A percentile compares a stretch with the other conserved stretches of the same genome.
phyloP scores from a whole-genome alignment of 92 coral and sea anemone genomes.

The Plumapathes pennacea region DNA sequence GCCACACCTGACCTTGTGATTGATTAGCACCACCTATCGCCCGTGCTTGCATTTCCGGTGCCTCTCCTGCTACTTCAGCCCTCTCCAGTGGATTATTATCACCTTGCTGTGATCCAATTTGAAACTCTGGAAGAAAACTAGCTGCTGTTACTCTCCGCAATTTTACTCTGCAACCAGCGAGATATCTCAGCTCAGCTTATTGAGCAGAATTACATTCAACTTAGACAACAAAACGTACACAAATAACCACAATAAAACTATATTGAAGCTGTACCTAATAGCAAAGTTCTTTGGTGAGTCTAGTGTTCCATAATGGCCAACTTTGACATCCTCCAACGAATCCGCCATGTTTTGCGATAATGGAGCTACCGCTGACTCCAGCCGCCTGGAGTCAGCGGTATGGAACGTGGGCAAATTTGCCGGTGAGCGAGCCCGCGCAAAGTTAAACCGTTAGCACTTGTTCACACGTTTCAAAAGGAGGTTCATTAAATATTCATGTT shows the following conservation, averaged over 20 bases:
- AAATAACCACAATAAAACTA: background rate
- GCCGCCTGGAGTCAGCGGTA: too few relatives aligned
- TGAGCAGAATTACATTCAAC: too few relatives aligned
- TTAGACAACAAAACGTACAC: too few relatives aligned
- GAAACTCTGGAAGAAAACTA: slow-evolving; percentile 84
- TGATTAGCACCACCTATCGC: too few relatives aligned
- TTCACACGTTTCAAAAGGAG: too few relatives aligned
- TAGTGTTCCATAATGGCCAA: slow-evolving; percentile 91
- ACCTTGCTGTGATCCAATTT: slow-evolving; percentile 86
- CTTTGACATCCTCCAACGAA: slow-evolving; percentile 82
- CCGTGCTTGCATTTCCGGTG: slow-evolving; percentile 84
- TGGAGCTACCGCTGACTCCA: too few relatives aligned
- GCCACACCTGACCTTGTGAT: too few relatives aligned
- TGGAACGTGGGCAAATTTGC: too few relatives aligned
- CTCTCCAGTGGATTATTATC: slow-evolving; percentile 65
- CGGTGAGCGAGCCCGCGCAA: too few relatives aligned
- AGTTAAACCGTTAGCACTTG: too few relatives aligned
- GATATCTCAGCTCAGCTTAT: too few relatives aligned
- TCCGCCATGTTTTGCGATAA: slow-evolving; percentile 99
- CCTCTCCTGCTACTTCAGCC: slow-evolving; percentile 88
- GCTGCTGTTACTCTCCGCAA: slow-evolving; percentile 82
- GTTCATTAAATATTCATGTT: too few relatives aligned
- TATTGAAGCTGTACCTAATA: slow-evolving; percentile 60
- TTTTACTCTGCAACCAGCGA: slow-evolving; percentile 87
- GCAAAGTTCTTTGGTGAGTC: slow-evolving; percentile 95